Base-by-base conservation (phyloP, 2,888 invertebrate species). In the Dolichopus griseipennis region DNA sequence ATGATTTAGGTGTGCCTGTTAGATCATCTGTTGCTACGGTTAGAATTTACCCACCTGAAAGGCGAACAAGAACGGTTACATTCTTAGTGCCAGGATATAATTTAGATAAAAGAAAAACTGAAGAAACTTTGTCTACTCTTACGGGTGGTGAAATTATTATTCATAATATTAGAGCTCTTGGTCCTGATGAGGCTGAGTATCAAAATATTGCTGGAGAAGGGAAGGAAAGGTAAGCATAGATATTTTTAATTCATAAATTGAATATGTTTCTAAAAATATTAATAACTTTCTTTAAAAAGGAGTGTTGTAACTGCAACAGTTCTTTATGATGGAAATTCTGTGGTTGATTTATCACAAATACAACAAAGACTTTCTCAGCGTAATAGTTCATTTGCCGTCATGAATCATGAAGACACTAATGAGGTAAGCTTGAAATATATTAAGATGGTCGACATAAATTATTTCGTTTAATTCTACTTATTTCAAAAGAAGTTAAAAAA, bases 1-100 rank as follows among this genome's bases (percentile, higher is more conserved):
- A 91, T 76, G 95, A 95, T 81, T 84, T 92, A 71, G 94, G 95
- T 0, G 86, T 91, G 1, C 95, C 95, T 2, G 89, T 90, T 76
- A 82, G 89, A 69, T 90, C 85, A 72, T 87, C 89, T 21, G 88
- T 88, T 52, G 88, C 91, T 18, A 86, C 86, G 69, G 88, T 95
- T 8, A 87, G 89, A 74, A 85, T 94, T 69, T 90, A 89, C 81
- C 91, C 91, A 66, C 90, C 90, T 71, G 93, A 88, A 75, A 88
- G 88, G 73, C 87, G 88, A 70, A 88, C 89, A 9, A 84, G 90
- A 69, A 89, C 89, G 61, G 90, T 94, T 82, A 87, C 89, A 21
- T 94, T 94, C 78, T 88, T 94, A 69, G 89, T 94, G 61, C 90
- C 92, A 6, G 91, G 91, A 65, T 85, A 85, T 67, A 88, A 90